phyloP scores from a whole-genome alignment of 2,888 invertebrate species.

The Rhopalosiphum nymphaeae region DNA sequence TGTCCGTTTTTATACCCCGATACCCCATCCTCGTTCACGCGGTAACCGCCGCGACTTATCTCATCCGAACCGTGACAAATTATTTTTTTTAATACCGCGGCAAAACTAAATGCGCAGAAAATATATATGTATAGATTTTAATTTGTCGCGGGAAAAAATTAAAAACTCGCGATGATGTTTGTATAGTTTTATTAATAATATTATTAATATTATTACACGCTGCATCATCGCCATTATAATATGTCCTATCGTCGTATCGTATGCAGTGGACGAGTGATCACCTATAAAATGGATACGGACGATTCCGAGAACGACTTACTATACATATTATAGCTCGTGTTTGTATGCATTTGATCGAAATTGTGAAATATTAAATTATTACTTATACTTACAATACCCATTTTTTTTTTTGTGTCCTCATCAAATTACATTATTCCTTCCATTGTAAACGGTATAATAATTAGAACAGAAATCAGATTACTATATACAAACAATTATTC shows the following conservation, averaged over 20 bases:
- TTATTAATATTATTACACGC: background rate
- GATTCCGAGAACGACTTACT: background rate
- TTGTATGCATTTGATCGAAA: background rate
- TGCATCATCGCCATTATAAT: background rate
- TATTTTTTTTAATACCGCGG: background rate
- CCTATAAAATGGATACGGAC: background rate
- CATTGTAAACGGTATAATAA: background rate
- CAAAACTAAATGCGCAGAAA: background rate
- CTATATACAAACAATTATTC: too few species aligned
- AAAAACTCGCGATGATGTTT: background rate
- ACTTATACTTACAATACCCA: too few species aligned
- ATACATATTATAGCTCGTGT: background rate
- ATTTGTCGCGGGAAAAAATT: background rate
- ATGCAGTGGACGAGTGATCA: background rate
- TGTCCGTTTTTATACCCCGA: constrained; percentile 13
- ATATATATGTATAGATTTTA: background rate
- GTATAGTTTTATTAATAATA: background rate
- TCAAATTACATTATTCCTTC: too few species aligned
- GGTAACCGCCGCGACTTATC: constrained; percentile 6
- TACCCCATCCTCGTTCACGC: background rate
- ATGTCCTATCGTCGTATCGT: background rate
- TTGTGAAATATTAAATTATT: background rate
- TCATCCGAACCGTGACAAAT: constrained; percentile 42
- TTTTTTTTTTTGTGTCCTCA: too few species aligned
- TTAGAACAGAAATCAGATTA: background rate